Base-by-base conservation (phyloP, 2,113 vertebrate genomes). In the Oophaga pumilio region DNA sequence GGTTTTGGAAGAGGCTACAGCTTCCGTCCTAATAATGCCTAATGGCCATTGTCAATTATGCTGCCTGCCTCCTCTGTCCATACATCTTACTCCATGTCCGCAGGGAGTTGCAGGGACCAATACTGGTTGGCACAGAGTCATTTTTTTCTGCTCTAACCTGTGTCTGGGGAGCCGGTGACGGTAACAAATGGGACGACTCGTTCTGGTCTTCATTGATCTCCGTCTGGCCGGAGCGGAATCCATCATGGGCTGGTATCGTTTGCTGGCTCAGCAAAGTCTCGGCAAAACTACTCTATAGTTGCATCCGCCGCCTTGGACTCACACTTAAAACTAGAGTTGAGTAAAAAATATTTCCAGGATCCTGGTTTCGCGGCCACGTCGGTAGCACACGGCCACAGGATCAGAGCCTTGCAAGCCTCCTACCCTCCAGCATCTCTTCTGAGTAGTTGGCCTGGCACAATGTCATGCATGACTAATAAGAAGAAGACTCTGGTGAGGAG, bases 151-250 rank as follows among this genome's bases (percentile, higher is more conserved):
- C 84, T 77, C 1, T 77, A 60, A 64, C 73, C 52, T 50, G 28
- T 7, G 73, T 49, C 84, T 77, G 84, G 57, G 84, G 84, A 85
- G 49, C 11, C 33, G 0, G 9, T n/a, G 28, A 43, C 71, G 52
- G 59, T 13, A 33, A 85, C 74, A 43, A 50, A 77, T 74, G 59
- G 57, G 20, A 20, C 9, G 28, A 33, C 73, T 85, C 28, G n/a
- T 43, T 52, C 33, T 49, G 13, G 57, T 62, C 59, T 74, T 24
- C 84, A 85, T 85, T 64, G 84, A 85, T 85, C 84, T 76, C 83
- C 26, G 84, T 85, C 84, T 85, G 53, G 66, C 43, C 11, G 56
- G 43, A 17, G 0, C 0, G 10, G 33, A 76, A 76, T 85, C 78
- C 84, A 85, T 85, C 71, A 77, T 85, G 2, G 17, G 11, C 22